Evolutionary conservation across 2,888 invertebrate species (phyloP).

Genomic region (Pseudococcus longispinus): DNA sequence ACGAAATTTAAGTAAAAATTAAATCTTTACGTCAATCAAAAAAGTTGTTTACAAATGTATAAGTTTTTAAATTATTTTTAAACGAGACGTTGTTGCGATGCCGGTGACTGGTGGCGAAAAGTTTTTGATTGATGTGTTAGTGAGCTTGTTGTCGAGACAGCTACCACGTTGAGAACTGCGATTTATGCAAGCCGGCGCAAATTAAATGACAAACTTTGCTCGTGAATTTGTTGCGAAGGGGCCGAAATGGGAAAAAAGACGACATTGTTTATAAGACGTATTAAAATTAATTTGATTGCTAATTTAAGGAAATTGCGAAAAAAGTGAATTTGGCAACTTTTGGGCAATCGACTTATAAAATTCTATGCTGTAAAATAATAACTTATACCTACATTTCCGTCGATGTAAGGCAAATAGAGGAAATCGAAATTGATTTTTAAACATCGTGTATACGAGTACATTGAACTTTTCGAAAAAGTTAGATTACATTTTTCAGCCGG

Average conservation of each 20-base stretch:
- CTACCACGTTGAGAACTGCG: not conserved
- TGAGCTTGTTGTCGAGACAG: constrained; percentile 36
- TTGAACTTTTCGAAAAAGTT: not conserved
- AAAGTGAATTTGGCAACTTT: too few relatives aligned
- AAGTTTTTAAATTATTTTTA: constrained; percentile 50
- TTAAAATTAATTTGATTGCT: constrained; percentile 40
- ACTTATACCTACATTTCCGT: too few relatives aligned
- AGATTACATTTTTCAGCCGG: not conserved
- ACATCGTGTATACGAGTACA: not conserved
- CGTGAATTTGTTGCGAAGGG: not conserved
- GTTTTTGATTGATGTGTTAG: constrained; percentile 37
- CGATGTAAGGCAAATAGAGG: not conserved
- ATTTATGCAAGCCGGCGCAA: constrained; percentile 17
- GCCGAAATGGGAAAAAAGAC: not conserved
- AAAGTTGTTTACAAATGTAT: constrained; percentile 43
- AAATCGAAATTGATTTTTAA: not conserved
- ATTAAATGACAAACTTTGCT: constrained; percentile 38
- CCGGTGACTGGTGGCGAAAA: constrained; percentile 31
- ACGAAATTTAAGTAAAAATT: constrained; percentile 17
- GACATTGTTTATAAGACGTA: constrained; percentile 16
- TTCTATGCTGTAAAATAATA: too few relatives aligned
- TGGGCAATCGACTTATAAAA: too few relatives aligned
- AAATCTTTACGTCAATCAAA: constrained; percentile 40
- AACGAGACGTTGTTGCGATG: constrained; percentile 14
- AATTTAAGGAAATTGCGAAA: not conserved